These are phyloP conservation scores for Ochlodes sylvanus DNA, from an alignment of 2,888 invertebrate genomes.

Conservation along the genomic window DNA sequence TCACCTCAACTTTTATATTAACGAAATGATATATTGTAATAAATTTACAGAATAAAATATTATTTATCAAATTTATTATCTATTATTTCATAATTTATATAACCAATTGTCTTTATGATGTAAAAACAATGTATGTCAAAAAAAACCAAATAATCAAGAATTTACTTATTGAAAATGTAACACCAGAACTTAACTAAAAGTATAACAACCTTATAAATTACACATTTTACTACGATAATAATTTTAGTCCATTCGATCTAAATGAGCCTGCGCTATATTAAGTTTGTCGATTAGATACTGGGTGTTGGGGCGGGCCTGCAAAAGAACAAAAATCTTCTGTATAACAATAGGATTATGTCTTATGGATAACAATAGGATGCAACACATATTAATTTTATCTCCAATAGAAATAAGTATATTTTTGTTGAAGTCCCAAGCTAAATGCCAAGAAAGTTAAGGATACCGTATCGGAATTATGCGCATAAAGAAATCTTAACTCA, in stretches of 20 bases:
- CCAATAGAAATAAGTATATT: too few species aligned
- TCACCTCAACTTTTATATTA: slow-evolving; percentile 17
- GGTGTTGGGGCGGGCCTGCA: slow-evolving; percentile 76
- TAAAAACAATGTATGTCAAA: slow-evolving; percentile 21
- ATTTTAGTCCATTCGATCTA: slow-evolving; percentile 77
- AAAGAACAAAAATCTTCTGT: slow-evolving; percentile 44
- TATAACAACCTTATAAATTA: slow-evolving; percentile 13
- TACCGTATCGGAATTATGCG: too few species aligned
- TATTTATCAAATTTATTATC: slow-evolving; percentile 11
- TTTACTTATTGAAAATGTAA: slow-evolving; percentile 8
- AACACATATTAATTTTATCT: slow-evolving; percentile 53
- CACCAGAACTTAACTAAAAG: slow-evolving; percentile 17
- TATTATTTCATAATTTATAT: slow-evolving; percentile 16
- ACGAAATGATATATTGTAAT: slow-evolving; percentile 12
- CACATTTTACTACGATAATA: slow-evolving; percentile 21
- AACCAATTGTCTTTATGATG: not conserved
- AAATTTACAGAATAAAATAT: slow-evolving; percentile 25
- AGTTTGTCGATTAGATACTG: slow-evolving; percentile 74
- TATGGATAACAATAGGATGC: too few species aligned
- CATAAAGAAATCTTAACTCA: too few species aligned
- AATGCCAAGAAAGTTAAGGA: too few species aligned
- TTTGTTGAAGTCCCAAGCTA: too few species aligned
- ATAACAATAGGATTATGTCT: too few species aligned
- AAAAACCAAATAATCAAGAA: slow-evolving; percentile 7
- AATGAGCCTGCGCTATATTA: slow-evolving; percentile 75